Base-by-base conservation (phyloP, 2,888 invertebrate genomes). In the Cerastis rubricosa region DNA sequence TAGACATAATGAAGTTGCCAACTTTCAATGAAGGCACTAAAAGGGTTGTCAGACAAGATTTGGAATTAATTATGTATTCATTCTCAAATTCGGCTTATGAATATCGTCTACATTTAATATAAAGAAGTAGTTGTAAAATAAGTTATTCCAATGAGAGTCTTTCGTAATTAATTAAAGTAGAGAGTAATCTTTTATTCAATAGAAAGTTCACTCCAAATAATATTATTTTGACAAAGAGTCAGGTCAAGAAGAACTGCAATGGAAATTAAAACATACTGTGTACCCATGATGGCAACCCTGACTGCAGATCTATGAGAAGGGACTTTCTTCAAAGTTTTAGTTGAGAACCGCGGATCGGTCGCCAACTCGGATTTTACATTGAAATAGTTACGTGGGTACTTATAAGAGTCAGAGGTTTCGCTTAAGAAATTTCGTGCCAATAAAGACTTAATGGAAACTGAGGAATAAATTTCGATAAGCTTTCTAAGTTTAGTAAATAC, bases 1-100 rank as follows among this genome's bases (percentile, higher is more conserved):
- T 78, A 84, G 76, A 81, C 84, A 84, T 88, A 90, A 88, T 90
- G 85, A 89, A 90, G 82, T 90, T 87, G 82, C 78, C 69, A 90
- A 88, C 82, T 88, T 76, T 84, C 85, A 86, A 85, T 84, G 80
- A 87, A 88, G 81, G 80, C 84, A 77, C 83, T 80, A 29, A 17
- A 66, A 83, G 83, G 81, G 84, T 77, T 85, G 83, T 63, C 77
- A 57, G 74, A 49, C 51, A 45, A 54, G 19, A 59, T 25, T 64
- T 35, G 3, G 35, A 43, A n/a, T 35, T 40, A 64, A 64, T 68
- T 64, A n/a, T 35, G 25, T 51, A 64, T 19, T 35, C 19, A 54
- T 7, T 40, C 9, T 40, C 7, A n/a, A 49, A 57, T 61, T 51
- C 8, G 2, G 14, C 0, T 14, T 22, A 14, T 43, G 8, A 68